Base-by-base conservation (phyloP, 2,797 vertebrate species). In the Sebastes trivittatus region DNA sequence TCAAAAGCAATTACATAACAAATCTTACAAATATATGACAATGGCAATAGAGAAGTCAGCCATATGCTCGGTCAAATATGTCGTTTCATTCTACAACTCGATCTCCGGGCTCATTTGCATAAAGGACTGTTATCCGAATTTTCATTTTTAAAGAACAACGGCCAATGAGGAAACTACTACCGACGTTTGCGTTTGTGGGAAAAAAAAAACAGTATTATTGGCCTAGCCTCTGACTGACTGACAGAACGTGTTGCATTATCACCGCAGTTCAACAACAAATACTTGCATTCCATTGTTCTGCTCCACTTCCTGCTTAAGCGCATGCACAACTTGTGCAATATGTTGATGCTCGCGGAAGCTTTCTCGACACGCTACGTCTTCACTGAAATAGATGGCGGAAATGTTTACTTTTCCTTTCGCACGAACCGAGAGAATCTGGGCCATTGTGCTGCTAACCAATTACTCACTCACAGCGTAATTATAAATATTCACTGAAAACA, bases 401-500 rank as follows among this genome's bases (percentile, higher is more conserved):
- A 79, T 88, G 23, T 87, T 83, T 82, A 62, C 63, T 85, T 61
- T 75, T 63, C 59, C 25, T 62, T 77, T 18, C 30, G 76, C 73
- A 34, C 72, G 49, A 76, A 75, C 20, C 13, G 16, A 79, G 52
- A 78, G 23, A 88, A 90, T 87, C 7, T 88, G 78, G 87, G 80
- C 77, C 84, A 83, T 80, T 89, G 76, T 85, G 68, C 79, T 80
- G 80, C 75, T 59, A 84, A 83, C 88, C 86, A 93, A 91, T 91
- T 90, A 84, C 82, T 90, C 80, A 84, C 85, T 81, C 77, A 70
- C 68, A 79, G 75, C 27, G 62, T 87, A 94, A 94, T 95, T 94
- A 92, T 93, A 91, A 94, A 95, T 94, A 93, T 95, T 94, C 88
- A 85, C 87, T 75, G 78, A 93, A 92, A 93, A 93, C 88, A 95